Conservation (phyloP, 2,888 invertebrate species). For the Catocala nupta region DNA sequence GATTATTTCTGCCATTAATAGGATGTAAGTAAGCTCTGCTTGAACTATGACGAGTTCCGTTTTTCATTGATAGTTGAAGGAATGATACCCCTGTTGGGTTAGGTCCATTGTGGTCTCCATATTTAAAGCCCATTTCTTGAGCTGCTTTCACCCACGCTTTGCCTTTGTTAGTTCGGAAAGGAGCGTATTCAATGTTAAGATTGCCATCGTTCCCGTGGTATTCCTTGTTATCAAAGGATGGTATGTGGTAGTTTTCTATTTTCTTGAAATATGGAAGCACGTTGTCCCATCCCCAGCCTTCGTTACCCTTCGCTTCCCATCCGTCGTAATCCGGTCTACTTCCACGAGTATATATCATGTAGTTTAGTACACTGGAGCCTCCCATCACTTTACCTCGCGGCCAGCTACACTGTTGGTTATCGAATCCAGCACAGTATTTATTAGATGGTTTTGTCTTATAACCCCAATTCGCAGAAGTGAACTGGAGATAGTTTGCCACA, state of each 20-base stretch:
- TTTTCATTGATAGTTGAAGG: constrained; percentile 88
- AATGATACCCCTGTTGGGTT: constrained; percentile 88
- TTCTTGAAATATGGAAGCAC: constrained; percentile 93
- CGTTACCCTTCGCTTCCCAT: constrained; percentile 91
- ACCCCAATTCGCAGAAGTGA: constrained; percentile 92
- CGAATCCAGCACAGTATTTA: constrained; percentile 91
- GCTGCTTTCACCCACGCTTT: constrained; percentile 89
- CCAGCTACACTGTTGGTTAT: constrained; percentile 92
- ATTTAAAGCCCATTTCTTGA: constrained; percentile 87
- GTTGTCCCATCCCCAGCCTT: constrained; percentile 91
- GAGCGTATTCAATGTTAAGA: constrained; percentile 85
- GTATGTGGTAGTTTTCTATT: constrained; percentile 90
- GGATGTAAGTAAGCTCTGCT: constrained; percentile 90
- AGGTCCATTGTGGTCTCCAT: constrained; percentile 89
- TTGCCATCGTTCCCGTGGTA: constrained; percentile 87
- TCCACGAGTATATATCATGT: constrained; percentile 93
- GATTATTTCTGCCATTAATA: constrained; percentile 86
- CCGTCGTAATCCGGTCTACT: constrained; percentile 91
- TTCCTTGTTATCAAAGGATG: constrained; percentile 80
- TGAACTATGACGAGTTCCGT: constrained; percentile 90
- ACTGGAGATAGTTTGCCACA: constrained; percentile 91
- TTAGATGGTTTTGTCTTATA: constrained; percentile 93
- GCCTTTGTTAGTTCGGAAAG: constrained; percentile 82
- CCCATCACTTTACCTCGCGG: constrained; percentile 94
- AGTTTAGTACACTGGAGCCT: constrained; percentile 93